Conservation (phyloP, 2,113 vertebrate genomes). For the Plotosus lineatus region DNA sequence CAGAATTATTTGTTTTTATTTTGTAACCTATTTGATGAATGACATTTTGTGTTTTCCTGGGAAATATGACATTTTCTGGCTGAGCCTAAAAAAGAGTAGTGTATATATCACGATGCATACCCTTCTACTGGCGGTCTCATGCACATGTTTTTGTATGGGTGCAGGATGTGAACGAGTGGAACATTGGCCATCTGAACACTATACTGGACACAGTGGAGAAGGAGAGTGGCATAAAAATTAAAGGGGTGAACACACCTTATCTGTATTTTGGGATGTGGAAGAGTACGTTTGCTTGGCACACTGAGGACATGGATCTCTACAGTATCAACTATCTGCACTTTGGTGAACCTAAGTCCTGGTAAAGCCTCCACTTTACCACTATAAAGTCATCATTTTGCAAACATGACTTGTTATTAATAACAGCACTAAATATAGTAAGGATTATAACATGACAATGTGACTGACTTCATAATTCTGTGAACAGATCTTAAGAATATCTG, state of each 20-base stretch:
- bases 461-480: not conserved
- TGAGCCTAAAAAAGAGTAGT: no score
- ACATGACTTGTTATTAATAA: not conserved
- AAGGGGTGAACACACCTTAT: slow-evolving; percentile 92
- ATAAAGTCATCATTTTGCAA: not conserved
- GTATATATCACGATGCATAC: not conserved
- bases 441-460: no score
- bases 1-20: no score
- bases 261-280: slow-evolving; percentile 99
- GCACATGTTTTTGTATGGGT: not conserved
- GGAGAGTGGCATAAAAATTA: slow-evolving; percentile 91
- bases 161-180: slow-evolving; percentile 86
- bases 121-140: not conserved
- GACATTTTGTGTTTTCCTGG: not conserved
- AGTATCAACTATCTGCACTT: slow-evolving; percentile 97
- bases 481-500: not conserved
- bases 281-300: slow-evolving; percentile 97
- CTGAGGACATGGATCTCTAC: slow-evolving; percentile 97
- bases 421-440: not conserved
- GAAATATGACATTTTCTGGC: no score
- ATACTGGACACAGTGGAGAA: slow-evolving; percentile 91
- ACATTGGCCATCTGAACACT: slow-evolving; percentile 86
- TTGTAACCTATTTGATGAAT: not conserved
- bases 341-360: slow-evolving; percentile 96
- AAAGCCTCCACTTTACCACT: slow-evolving; percentile 41